phyloP scores from a whole-genome alignment of 2,888 invertebrate genomes.

The Synanthedon formicaeformis region DNA sequence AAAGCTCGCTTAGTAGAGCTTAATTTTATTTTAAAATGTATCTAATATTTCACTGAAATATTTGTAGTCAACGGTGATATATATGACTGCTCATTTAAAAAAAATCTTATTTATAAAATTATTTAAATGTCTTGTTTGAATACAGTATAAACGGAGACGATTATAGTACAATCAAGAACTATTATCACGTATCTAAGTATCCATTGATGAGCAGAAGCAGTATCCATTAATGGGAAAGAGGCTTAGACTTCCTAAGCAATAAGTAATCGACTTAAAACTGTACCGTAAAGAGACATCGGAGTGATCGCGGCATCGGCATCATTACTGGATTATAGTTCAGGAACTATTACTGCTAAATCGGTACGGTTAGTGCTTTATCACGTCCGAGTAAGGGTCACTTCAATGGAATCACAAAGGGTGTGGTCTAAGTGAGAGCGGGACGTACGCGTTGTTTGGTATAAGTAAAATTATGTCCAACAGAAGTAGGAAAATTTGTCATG shows the following conservation, averaged over 20 bases:
- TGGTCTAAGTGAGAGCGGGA: slow-evolving; percentile 4
- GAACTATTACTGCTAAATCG: not conserved
- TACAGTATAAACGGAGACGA: too few species aligned
- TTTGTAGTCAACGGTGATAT: too few species aligned
- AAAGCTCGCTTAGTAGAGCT: too few species aligned
- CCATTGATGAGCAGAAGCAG: slow-evolving; percentile 12
- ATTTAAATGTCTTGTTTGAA: too few species aligned
- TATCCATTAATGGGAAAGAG: slow-evolving; percentile 11
- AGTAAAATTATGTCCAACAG: too few species aligned
- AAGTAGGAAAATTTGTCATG: too few species aligned
- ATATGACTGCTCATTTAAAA: too few species aligned
- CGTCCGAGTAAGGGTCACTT: not conserved
- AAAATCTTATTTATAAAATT: too few species aligned
- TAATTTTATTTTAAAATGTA: too few species aligned
- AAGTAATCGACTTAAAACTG: not conserved
- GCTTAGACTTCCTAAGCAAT: not conserved
- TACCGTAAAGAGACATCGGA: not conserved
- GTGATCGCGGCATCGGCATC: not conserved
- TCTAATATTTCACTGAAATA: too few species aligned
- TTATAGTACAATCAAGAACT: too few species aligned
- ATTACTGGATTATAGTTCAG: not conserved
- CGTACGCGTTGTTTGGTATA: not conserved
- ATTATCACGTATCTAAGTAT: too few species aligned
- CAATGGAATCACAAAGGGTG: not conserved
- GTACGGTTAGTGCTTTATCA: not conserved